Conservation (phyloP, 2,113 vertebrate species). For the Jaculus jaculus region DNA sequence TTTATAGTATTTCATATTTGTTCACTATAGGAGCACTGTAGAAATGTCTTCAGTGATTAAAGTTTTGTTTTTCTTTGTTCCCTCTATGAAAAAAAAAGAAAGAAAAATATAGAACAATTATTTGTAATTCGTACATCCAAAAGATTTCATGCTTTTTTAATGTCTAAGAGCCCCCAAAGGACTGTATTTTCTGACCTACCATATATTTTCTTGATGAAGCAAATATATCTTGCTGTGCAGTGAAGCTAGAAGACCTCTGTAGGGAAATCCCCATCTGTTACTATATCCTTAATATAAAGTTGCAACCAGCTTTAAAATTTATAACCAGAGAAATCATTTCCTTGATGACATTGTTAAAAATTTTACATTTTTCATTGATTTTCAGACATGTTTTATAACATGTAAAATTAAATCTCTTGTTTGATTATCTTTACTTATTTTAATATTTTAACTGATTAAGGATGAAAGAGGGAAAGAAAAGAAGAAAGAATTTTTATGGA, state of each 20-base stretch:
- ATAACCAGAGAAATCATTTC: conserved; percentile 52
- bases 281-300: conserved; percentile 15
- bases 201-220: conserved; percentile 73
- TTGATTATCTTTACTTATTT: not conserved
- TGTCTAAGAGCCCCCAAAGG: conserved; percentile 54
- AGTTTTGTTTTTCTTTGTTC: not conserved
- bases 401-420: conserved; percentile 16
- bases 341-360: conserved; percentile 39
- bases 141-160: conserved; percentile 66
- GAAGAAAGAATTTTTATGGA: too few species aligned
- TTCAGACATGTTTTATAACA: not conserved
- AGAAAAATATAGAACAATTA: conserved; percentile 30
- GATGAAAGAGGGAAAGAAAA: too few species aligned
- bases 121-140: conserved; percentile 43
- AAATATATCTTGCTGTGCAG: conserved; percentile 69
- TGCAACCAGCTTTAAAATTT: conserved; percentile 63
- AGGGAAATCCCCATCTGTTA: conserved; percentile 73
- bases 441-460: too few species aligned
- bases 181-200: conserved; percentile 56
- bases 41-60: not conserved
- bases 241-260: conserved; percentile 60
- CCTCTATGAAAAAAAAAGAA: not conserved
- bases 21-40: not conserved
- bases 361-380: not conserved
- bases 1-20: not conserved